Conservation (phyloP, 2,888 invertebrate species). For the Drosophila heteroneura region DNA sequence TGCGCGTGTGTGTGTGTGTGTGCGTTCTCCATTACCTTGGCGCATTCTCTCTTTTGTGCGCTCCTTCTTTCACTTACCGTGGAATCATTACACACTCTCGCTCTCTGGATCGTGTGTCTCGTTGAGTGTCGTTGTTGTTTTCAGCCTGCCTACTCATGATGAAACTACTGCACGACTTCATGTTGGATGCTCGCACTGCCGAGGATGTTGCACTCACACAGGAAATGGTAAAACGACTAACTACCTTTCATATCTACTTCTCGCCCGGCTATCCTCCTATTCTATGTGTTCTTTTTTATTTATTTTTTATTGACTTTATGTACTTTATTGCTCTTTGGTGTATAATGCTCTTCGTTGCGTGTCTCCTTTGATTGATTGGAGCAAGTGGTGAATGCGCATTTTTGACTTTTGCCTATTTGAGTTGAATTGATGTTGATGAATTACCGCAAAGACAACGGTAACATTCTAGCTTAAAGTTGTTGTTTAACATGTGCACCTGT, state of each 20-base stretch:
- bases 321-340: slow-evolving; percentile 5
- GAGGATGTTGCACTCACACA: slow-evolving; percentile 83
- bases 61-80: slow-evolving; percentile 32
- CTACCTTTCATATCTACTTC: slow-evolving; percentile 2
- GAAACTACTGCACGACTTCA: slow-evolving; percentile 85
- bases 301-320: neutral
- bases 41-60: slow-evolving; percentile 25
- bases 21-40: slow-evolving; percentile 30
- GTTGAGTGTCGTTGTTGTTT: slow-evolving; percentile 16
- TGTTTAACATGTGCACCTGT: neutral
- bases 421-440: slow-evolving; percentile 24
- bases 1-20: slow-evolving; percentile 11
- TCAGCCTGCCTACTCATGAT: slow-evolving; percentile 78
- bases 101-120: slow-evolving; percentile 46
- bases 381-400: slow-evolving; percentile 24
- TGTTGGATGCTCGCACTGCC: slow-evolving; percentile 85
- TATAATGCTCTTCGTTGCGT: slow-evolving; percentile 6
- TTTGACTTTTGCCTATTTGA: slow-evolving; percentile 19
- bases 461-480: neutral
- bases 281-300: neutral
- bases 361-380: slow-evolving; percentile 44
- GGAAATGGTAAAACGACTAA: slow-evolving; percentile 83
- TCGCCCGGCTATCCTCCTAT: neutral
- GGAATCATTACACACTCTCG: slow-evolving; percentile 34
- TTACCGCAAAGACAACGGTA: neutral